phyloP scores from a whole-genome alignment of 2,888 invertebrate species.

The Synergus japonicus region DNA sequence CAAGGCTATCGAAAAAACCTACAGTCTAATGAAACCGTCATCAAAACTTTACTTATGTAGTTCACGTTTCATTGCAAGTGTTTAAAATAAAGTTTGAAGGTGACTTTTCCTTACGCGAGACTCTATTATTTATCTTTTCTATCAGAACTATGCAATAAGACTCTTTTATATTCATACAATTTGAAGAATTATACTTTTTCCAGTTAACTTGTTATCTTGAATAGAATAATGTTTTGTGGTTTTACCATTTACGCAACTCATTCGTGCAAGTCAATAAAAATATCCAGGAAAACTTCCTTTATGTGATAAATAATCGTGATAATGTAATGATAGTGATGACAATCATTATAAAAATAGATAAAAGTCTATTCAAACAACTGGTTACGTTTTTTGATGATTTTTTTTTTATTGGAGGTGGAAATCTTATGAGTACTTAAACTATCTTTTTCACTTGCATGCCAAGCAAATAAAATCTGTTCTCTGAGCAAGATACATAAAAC shows the following conservation, averaged over 20 bases:
- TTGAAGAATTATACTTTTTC: background rate
- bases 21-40: too few relatives aligned
- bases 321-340: background rate
- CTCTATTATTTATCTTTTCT: too few relatives aligned
- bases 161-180: too few relatives aligned
- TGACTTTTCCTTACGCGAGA: too few relatives aligned
- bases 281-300: background rate
- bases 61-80: too few relatives aligned
- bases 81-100: too few relatives aligned
- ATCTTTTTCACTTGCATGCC: background rate
- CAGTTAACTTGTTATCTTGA: background rate
- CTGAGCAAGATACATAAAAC: background rate
- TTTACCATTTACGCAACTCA: background rate
- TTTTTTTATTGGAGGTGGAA: background rate
- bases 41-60: too few relatives aligned
- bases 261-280: background rate
- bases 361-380: background rate
- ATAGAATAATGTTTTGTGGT: background rate
- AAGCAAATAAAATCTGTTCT: background rate
- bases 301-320: background rate
- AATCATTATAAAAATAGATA: background rate
- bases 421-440: background rate
- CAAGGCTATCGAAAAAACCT: too few relatives aligned
- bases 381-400: background rate
- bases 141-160: too few relatives aligned